Conservation (phyloP, 23 tunicate genomes). For the Styela clava region DNA sequence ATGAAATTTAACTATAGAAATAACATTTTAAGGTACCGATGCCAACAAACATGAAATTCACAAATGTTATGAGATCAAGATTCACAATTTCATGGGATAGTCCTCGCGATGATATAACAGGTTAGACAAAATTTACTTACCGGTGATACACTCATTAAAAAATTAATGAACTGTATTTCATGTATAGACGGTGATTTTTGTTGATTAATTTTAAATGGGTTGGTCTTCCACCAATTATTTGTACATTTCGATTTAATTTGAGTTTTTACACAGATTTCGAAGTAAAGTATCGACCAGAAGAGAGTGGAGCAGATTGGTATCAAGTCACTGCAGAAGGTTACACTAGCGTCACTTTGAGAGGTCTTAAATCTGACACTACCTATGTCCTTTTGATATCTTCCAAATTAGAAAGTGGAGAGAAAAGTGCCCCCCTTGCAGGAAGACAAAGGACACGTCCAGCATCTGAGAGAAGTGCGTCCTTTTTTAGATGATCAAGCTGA, state of each 20-base stretch:
- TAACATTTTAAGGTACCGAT: slow-evolving; percentile 11
- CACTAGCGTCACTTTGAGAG: slow-evolving; percentile 6
- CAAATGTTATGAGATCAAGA: slow-evolving; percentile 19
- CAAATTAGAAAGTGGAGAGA: not conserved
- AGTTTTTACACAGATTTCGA: slow-evolving; percentile 38
- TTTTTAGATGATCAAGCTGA: too few species aligned
- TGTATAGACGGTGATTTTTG: too few species aligned
- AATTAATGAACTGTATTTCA: too few species aligned
- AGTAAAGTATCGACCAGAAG: slow-evolving; percentile 15
- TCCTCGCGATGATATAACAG: not conserved
- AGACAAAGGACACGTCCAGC: not conserved
- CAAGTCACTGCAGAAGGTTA: not conserved
- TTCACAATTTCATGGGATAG: slow-evolving; percentile 17
- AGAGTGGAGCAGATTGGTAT: not conserved
- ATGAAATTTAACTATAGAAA: too few species aligned
- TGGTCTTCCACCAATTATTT: too few species aligned
- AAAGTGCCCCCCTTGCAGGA: slow-evolving; percentile 1
- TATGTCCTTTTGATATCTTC: slow-evolving; percentile 1
- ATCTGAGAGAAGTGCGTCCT: not conserved
- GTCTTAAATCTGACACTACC: slow-evolving; percentile 3
- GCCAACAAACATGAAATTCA: slow-evolving; percentile 13
- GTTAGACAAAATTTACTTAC: not conserved
- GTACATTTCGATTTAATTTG: too few species aligned
- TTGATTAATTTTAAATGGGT: too few species aligned
- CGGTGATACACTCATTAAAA: not conserved